Base-by-base conservation (phyloP, 2,113 vertebrate species). In the Arenaria interpres region DNA sequence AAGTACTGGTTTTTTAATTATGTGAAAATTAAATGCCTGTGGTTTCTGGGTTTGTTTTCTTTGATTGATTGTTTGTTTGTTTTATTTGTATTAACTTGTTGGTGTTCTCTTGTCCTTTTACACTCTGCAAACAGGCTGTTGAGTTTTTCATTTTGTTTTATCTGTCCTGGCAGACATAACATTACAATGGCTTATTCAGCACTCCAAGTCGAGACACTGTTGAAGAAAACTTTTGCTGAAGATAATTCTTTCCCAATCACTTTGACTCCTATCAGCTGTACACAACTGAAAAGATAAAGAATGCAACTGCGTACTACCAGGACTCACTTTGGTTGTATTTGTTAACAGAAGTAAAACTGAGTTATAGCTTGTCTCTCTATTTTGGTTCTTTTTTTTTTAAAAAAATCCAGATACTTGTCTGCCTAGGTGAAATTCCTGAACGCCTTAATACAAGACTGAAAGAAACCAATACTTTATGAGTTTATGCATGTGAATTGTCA, bases 101-200 rank as follows among this genome's bases (percentile, higher is more conserved):
- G 37, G 13, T 75, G 60, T 67, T 84, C 27, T 62, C 3, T 53
- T 87, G 22, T 67, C 59, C 50, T 77, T 75, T 59, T 71, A 9
- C 39, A 21, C 9, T 69, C 16, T 82, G 80, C 54, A 75, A 69
- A 68, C 35, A 71, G 37, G 18, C 28, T 87, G 50, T 30, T 93
- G 57, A 91, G 35, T 51, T 95, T 93, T 72, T 92, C 1, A 48
- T 94, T 91, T 78, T 94, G 45, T 93, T 95, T 89, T 90, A n/a
- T 97, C 74, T 96, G 0, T 95, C 57, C 27, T 96, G 96, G 80
- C 96, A 98, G 95, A 94, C 80, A 98, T 98, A 96, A 98, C 97
- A 87, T 98, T 99, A 97, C 98, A 99, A 77, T 99, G 98, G 98
- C 98, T 99, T 96, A 99, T 99, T 98, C 99, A 99, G 96, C 98